These are phyloP conservation scores for Pocota personata DNA, from an alignment of 2,888 invertebrate genomes.

Conservation along the genomic window DNA sequence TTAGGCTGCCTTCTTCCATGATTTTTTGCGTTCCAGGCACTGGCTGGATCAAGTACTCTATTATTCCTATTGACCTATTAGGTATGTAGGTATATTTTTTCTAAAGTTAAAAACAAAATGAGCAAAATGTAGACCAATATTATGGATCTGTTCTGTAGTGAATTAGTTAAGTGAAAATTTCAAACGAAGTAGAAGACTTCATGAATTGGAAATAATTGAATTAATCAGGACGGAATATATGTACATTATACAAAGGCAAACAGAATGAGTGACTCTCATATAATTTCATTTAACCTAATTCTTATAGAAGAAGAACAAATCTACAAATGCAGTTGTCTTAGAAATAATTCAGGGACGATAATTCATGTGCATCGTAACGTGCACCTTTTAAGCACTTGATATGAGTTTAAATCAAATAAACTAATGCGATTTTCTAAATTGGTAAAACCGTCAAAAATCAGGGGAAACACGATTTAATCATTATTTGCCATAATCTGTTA, in stretches of 20 bases:
- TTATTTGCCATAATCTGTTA: too few relatives aligned
- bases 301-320: not conserved
- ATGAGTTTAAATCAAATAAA: too few relatives aligned
- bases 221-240: not conserved
- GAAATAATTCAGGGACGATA: too few relatives aligned
- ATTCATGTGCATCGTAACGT: too few relatives aligned
- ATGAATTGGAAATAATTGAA: conserved; percentile 4
- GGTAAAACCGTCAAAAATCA: too few relatives aligned
- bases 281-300: not conserved
- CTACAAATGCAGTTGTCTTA: not conserved
- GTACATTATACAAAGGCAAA: not conserved
- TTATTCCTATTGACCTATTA: conserved; percentile 40
- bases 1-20: conserved; percentile 4
- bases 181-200: not conserved
- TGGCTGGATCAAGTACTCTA: conserved; percentile 13
- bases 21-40: not conserved
- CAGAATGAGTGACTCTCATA: not conserved
- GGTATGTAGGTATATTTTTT: not conserved
- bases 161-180: conserved; percentile 14
- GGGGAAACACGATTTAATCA: too few relatives aligned
- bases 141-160: conserved; percentile 9
- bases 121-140: conserved; percentile 6
- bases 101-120: conserved; percentile 4
- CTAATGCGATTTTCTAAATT: too few relatives aligned
- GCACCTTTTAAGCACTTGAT: too few relatives aligned